These are phyloP conservation scores for Platysternon megacephalum DNA, from an alignment of 2,113 vertebrate genomes.

Conservation along the genomic window DNA sequence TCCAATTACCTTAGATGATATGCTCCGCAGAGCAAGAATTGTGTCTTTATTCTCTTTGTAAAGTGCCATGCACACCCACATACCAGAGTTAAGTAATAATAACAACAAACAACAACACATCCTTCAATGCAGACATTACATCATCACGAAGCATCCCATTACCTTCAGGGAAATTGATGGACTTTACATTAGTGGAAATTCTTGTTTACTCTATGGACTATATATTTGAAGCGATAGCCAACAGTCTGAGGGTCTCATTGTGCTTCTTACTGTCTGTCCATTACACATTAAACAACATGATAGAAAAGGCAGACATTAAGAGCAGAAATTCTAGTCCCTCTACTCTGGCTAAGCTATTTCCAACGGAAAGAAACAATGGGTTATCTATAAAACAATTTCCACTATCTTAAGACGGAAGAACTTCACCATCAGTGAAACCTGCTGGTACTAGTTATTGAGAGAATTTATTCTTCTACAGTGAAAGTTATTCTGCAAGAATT, in stretches of 20 bases:
- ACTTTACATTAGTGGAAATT: background rate
- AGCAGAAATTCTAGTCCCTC: constrained; percentile 1
- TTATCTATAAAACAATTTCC: constrained; percentile 56
- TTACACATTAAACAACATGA: constrained; percentile 22
- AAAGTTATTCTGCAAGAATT: background rate
- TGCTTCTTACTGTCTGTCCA: background rate
- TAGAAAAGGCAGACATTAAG: background rate
- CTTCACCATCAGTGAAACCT: background rate
- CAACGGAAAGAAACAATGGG: constrained; percentile 1
- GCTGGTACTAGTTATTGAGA: background rate
- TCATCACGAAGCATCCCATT: background rate
- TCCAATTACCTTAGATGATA: background rate
- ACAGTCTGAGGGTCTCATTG: background rate
- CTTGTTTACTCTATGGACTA: background rate
- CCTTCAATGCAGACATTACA: background rate
- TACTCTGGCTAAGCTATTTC: background rate
- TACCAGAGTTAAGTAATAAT: background rate
- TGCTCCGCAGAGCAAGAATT: background rate
- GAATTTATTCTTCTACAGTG: background rate
- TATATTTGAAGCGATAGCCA: background rate
- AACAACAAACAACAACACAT: background rate
- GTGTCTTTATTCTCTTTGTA: background rate
- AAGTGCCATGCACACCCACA: accelerated
- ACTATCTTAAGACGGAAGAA: background rate
- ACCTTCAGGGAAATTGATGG: background rate